Evolutionary conservation across 37 sponge, comb jelly and placozoan genomes (phyloP).

Genomic region (Corticium candelabrum): DNA sequence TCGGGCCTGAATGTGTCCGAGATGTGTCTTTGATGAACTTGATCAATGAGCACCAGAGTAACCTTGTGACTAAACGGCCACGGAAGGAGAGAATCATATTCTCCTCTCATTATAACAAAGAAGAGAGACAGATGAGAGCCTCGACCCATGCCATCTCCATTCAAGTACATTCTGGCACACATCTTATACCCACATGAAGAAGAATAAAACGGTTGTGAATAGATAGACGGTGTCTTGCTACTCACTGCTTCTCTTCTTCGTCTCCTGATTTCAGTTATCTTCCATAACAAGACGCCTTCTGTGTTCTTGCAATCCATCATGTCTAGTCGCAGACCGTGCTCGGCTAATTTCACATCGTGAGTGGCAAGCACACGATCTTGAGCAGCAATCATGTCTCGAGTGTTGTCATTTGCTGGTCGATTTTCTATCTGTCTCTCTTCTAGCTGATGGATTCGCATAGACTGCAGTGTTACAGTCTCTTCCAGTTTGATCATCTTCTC

Average conservation of each 20-base stretch:
- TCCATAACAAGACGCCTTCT: constrained; percentile 55
- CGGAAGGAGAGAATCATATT: no score
- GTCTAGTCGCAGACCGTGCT: no score
- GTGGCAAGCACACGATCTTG: no score
- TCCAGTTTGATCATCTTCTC: no score
- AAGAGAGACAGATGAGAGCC: constrained; percentile 47
- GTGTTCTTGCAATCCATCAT: no score
- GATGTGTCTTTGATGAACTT: constrained; percentile 29
- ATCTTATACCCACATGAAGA: constrained; percentile 50
- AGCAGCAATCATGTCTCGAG: no score
- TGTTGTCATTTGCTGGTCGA: no score
- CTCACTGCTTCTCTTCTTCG: constrained; percentile 39
- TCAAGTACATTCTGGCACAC: constrained; percentile 52
- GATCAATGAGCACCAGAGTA: constrained; percentile 46
- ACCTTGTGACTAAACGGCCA: no score
- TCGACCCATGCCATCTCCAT: constrained; percentile 61
- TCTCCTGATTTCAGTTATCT: constrained; percentile 42
- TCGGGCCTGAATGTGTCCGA: constrained; percentile 50
- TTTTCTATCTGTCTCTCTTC: no score
- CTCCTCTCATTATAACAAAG: constrained; percentile 61
- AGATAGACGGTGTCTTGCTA: constrained; percentile 43
- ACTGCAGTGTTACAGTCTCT: no score
- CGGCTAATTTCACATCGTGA: no score
- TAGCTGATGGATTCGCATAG: no score
- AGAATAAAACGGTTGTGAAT: constrained; percentile 51